Conservation (phyloP, 2,888 invertebrate genomes). For the Ectemnius cavifrons region DNA sequence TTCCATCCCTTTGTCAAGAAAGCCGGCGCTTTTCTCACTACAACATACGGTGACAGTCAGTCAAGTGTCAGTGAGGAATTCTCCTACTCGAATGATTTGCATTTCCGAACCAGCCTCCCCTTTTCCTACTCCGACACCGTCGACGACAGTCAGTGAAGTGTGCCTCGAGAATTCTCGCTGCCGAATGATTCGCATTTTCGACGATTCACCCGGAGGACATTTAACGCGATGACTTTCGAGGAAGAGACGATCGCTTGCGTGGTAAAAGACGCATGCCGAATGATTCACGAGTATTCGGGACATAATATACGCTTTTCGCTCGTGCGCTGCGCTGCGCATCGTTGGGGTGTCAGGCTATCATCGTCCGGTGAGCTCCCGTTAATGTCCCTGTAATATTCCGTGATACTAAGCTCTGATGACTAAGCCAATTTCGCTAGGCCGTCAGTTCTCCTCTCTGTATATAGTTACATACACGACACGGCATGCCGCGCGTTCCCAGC, state of each 20-base stretch:
- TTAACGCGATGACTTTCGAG: conserved; percentile 44
- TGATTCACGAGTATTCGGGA: conserved; percentile 63
- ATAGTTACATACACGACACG: not conserved
- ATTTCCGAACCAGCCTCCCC: too few relatives aligned
- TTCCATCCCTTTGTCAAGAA: not conserved
- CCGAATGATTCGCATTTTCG: too few relatives aligned
- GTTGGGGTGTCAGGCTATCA: conserved; percentile 1
- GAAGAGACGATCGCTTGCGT: conserved; percentile 59
- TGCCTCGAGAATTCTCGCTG: too few relatives aligned
- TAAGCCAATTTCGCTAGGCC: conserved; percentile 63
- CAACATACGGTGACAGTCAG: not conserved
- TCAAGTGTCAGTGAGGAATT: too few relatives aligned
- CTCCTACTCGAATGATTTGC: too few relatives aligned
- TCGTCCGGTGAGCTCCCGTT: conserved; percentile 42
- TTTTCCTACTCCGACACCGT: too few relatives aligned
- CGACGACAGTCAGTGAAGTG: too few relatives aligned
- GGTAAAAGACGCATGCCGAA: conserved; percentile 57
- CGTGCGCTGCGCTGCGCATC: not conserved
- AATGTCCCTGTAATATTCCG: conserved; percentile 60
- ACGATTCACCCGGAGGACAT: not conserved
- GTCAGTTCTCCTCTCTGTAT: too few relatives aligned
- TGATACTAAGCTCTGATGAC: conserved; percentile 61
- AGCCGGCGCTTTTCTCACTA: not conserved
- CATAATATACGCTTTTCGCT: conserved; percentile 18
- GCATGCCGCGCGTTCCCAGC: conserved; percentile 1